Conservation (phyloP, 2,113 vertebrate species). For the Oncorhynchus tshawytscha region DNA sequence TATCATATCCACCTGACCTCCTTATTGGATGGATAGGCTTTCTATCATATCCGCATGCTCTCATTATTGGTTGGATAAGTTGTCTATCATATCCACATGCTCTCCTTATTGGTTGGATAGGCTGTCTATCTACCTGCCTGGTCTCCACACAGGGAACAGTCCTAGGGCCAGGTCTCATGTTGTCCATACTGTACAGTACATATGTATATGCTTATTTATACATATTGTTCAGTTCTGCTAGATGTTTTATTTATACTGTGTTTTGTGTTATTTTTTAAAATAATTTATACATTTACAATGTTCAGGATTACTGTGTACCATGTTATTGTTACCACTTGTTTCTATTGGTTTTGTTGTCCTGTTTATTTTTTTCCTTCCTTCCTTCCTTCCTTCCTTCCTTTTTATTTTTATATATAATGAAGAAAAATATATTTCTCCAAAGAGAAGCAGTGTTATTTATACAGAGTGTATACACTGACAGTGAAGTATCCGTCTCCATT, state of each 20-base stretch:
- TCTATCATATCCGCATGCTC: slow-evolving; percentile 87
- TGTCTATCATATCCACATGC: slow-evolving; percentile 86
- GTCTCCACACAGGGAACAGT: slow-evolving; percentile 68
- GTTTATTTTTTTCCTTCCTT: slow-evolving; percentile 36
- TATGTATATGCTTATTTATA: slow-evolving; percentile 99
- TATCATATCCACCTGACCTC: slow-evolving; percentile 91
- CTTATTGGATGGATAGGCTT: slow-evolving; percentile 94
- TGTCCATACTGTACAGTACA: slow-evolving; percentile 93
- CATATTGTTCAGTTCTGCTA: slow-evolving; percentile 96
- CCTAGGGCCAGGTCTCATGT: slow-evolving; percentile 88
- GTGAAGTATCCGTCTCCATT: slow-evolving; percentile 88
- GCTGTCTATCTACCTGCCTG: too few relatives aligned
- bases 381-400: background rate
- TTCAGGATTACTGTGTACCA: slow-evolving; percentile 94
- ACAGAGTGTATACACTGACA: slow-evolving; percentile 31
- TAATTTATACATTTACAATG: slow-evolving; percentile 99
- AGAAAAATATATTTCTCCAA: slow-evolving; percentile 99
- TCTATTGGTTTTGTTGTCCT: slow-evolving; percentile 43
- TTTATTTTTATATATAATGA: slow-evolving; percentile 64
- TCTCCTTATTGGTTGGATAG: slow-evolving; percentile 97
- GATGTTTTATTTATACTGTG: slow-evolving; percentile 99
- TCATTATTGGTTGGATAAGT: slow-evolving; percentile 96
- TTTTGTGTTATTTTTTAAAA: slow-evolving; percentile 85
- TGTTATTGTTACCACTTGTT: slow-evolving; percentile 73
- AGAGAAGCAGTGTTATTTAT: slow-evolving; percentile 99